Base-by-base conservation (phyloP, 2,888 invertebrate genomes). In the Xanthorhoe designata region DNA sequence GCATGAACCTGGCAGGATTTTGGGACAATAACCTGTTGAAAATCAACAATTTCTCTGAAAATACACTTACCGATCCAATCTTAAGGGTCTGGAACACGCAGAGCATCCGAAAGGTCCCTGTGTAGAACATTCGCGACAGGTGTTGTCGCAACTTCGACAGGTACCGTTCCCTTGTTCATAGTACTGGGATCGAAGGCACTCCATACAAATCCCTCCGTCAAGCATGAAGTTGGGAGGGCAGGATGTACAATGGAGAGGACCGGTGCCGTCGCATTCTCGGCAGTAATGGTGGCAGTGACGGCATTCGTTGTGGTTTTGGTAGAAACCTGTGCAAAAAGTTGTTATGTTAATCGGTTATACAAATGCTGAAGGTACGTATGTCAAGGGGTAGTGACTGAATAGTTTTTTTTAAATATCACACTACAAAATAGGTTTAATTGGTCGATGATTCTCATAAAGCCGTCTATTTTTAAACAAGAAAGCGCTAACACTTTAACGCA, bases 201-300 rank as follows among this genome's bases (percentile, higher is more conserved):
- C 96, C 95, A 96, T 96, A 81, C 97, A 97, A 0, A 96, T 91
- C 5, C 96, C 96, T 66, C 96, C 96, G 73, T 96, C 96, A 9
- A 96, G 86, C 96, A 96, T 96, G 79, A 95, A 96, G 55, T 95
- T 95, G 0, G 95, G 90, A 0, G 96, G 96, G 73, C 97, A 97
- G 0, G 96, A 95, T 50, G 95, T 96, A 85, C 97, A 97, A 78
- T 95, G 95, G 57, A 96, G 89, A 0, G 96, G 96, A 0, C 96
- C 96, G 59, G 96, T 96, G 70, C 96, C 98, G 84, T 96, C 96
- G 86, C 98, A 98, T 76, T 97, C 97, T 73, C 96, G 96, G 87
- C 98, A 98, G 81, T 97, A 97, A 86, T 97, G 97, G 91, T 98
- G 97, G 89, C 98, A 98, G 86, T 96, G 97, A 73, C 97, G 96